These are phyloP conservation scores for Telmatochromis brachygnathus DNA, from an alignment of 2,113 vertebrate species.

Conservation along the genomic window DNA sequence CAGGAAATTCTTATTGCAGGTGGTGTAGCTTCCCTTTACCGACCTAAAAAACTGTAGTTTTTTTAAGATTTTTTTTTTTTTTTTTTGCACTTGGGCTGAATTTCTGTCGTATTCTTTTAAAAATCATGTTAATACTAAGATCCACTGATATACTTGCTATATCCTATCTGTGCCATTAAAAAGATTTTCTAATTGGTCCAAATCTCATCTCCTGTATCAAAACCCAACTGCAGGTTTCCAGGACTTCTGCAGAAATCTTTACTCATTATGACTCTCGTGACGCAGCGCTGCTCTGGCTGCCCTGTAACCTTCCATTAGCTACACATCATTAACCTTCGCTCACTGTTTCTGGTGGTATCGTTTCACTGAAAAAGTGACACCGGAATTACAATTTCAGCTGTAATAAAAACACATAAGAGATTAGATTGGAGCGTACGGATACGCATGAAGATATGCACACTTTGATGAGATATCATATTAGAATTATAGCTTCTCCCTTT, in stretches of 20 bases:
- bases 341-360: not conserved
- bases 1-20: too few species aligned
- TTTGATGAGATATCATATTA: not conserved
- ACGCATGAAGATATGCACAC: not conserved
- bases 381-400: conserved; percentile 2
- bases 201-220: not conserved
- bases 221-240: not conserved
- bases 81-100: not conserved
- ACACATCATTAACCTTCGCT: conserved; percentile 46
- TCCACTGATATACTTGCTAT: not conserved
- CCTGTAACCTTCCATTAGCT: conserved; percentile 17
- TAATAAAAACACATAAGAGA: not conserved
- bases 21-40: too few species aligned
- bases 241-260: not conserved
- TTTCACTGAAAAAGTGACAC: conserved; percentile 23
- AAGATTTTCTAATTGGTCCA: not conserved
- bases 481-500: not conserved
- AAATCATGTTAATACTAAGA: not conserved
- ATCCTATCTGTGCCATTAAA: not conserved
- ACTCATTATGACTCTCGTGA: conserved; percentile 5
- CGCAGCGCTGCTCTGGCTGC: not conserved
- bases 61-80: too few species aligned
- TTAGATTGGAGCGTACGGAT: not conserved
- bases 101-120: not conserved
- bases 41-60: too few species aligned